Conservation (phyloP, 30 jellyfish, hydroid and myxozoan species). For the Aurelia sp. region DNA sequence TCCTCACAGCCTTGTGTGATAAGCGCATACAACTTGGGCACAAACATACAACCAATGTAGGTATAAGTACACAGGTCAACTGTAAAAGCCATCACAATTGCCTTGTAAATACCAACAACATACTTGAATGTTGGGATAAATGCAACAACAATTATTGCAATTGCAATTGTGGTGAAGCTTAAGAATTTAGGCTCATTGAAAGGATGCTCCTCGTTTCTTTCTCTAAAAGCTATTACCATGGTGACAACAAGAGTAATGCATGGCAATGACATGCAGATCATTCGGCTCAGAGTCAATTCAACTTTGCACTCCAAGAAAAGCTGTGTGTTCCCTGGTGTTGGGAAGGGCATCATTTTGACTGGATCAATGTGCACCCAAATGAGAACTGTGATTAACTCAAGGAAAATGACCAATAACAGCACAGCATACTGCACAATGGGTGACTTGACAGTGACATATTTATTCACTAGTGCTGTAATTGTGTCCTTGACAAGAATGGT, state of each 20-base stretch:
- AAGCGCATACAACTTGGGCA: slow-evolving; percentile 61
- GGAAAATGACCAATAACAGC: slow-evolving; percentile 22
- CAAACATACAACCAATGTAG: slow-evolving; percentile 71
- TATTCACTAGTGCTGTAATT: slow-evolving; percentile 24
- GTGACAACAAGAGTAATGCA: slow-evolving; percentile 53
- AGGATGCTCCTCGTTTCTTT: slow-evolving; percentile 64
- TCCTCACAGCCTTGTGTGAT: slow-evolving; percentile 45
- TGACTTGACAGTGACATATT: slow-evolving; percentile 6
- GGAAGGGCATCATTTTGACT: slow-evolving; percentile 19
- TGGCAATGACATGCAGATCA: slow-evolving; percentile 70
- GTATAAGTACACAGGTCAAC: slow-evolving; percentile 80
- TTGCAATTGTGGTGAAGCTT: slow-evolving; percentile 72
- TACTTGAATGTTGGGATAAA: slow-evolving; percentile 67
- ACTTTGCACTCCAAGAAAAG: slow-evolving; percentile 61
- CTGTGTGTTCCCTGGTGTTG: slow-evolving; percentile 29
- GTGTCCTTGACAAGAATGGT: slow-evolving; percentile 47
- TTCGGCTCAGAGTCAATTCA: slow-evolving; percentile 41
- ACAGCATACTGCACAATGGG: slow-evolving; percentile 19
- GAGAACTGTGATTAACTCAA: slow-evolving; percentile 31
- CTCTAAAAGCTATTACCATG: slow-evolving; percentile 67
- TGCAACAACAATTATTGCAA: slow-evolving; percentile 77
- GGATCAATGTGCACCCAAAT: slow-evolving; percentile 71
- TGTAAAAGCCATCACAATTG: slow-evolving; percentile 82
- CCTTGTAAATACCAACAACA: slow-evolving; percentile 75
- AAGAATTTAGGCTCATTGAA: slow-evolving; percentile 60